phyloP scores from a whole-genome alignment of 2,113 vertebrate genomes.

The Clarias magur region DNA sequence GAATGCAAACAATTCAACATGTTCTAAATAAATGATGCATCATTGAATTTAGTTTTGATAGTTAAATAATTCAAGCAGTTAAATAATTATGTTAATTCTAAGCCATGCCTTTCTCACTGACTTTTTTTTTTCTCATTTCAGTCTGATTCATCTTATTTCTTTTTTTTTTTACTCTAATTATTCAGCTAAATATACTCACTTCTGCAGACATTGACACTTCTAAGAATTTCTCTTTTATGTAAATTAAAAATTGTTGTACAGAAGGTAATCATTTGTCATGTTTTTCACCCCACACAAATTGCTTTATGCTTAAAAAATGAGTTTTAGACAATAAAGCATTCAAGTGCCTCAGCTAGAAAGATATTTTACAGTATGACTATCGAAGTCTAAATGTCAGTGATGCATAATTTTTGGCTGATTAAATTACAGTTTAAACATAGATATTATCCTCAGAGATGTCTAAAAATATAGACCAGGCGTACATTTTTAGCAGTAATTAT shows the following conservation, averaged over 20 bases:
- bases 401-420: slow-evolving; percentile 12
- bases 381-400: slow-evolving; percentile 31
- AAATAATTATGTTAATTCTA: neutral
- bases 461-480: neutral
- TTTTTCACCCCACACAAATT: neutral
- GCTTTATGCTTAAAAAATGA: neutral
- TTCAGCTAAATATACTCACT: slow-evolving; percentile 30
- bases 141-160: slow-evolving; percentile 3
- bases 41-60: neutral
- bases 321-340: neutral
- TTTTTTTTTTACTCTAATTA: slow-evolving; percentile 26
- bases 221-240: neutral
- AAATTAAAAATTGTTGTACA: neutral
- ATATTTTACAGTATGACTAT: slow-evolving; percentile 17
- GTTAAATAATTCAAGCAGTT: neutral
- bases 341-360: neutral
- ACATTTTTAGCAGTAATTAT: neutral
- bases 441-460: neutral
- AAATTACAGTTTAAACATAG: slow-evolving; percentile 11
- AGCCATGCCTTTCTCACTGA: neutral
- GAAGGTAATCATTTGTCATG: neutral
- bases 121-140: neutral
- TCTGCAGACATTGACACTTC: neutral
- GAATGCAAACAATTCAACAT: neutral
- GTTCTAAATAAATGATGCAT: neutral